phyloP scores from a whole-genome alignment of 2,797 vertebrate species.

The Falco novaeseelandiae region DNA sequence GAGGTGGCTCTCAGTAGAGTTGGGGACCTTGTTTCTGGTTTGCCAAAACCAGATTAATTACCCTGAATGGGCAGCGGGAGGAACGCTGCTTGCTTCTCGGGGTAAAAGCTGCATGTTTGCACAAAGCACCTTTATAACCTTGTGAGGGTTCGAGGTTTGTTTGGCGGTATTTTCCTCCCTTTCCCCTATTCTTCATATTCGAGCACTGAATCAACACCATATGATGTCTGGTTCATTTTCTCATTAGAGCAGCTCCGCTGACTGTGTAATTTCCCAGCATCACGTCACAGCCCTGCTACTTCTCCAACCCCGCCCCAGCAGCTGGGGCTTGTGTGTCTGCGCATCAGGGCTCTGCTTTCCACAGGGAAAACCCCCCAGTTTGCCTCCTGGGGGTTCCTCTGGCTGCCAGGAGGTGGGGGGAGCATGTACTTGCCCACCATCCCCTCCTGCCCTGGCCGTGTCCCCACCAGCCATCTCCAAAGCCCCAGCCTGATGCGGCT shows the following conservation, averaged over 20 bases:
- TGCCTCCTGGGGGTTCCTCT: not conserved
- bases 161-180: not conserved
- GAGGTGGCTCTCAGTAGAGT: not conserved
- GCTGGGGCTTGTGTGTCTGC: not conserved
- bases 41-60: not conserved
- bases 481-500: not conserved
- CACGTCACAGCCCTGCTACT: not conserved
- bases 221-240: slow-evolving; percentile 19
- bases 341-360: not conserved
- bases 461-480: not conserved
- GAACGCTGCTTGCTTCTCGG: rapidly evolving
- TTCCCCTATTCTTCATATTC: not conserved
- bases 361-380: rapidly evolving
- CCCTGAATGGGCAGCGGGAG: rapidly evolving
- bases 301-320: rapidly evolving
- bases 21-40: not conserved
- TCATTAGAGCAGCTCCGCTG: not conserved
- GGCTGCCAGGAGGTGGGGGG: not conserved
- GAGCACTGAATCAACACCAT: slow-evolving; percentile 21
- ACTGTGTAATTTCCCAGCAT: not conserved
- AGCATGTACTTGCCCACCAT: rapidly evolving
- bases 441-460: not conserved
- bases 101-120: not conserved
- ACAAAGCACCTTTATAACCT: not conserved
- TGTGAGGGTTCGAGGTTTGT: not conserved